Percentiles rank a stretch among this genome's conserved stretches.
phyloP scores from a whole-genome alignment of 2,888 invertebrate species.

The Margaritifera margaritifera region DNA sequence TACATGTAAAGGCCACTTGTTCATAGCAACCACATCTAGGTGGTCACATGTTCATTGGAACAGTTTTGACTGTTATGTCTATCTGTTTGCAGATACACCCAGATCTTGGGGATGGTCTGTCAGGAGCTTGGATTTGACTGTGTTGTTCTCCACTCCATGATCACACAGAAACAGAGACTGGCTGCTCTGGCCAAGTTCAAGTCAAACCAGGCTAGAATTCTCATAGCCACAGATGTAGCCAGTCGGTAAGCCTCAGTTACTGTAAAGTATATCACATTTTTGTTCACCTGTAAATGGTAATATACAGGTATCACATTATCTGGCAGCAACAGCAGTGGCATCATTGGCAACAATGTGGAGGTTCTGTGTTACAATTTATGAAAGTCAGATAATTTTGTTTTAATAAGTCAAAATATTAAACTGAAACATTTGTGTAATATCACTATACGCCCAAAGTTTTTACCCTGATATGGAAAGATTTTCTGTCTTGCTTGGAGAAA shows the following conservation, averaged over 20 bases:
- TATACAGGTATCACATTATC: too few relatives aligned
- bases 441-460: too few relatives aligned
- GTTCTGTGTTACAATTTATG: too few relatives aligned
- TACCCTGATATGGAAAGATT: too few relatives aligned
- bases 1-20: too few relatives aligned
- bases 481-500: too few relatives aligned
- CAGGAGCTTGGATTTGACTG: conserved; percentile 88
- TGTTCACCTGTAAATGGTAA: not conserved
- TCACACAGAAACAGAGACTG: conserved; percentile 89
- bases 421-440: too few relatives aligned
- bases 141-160: conserved; percentile 93
- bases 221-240: conserved; percentile 98
- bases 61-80: not conserved
- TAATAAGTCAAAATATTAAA: too few relatives aligned
- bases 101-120: conserved; percentile 90
- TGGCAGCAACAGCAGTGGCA: too few relatives aligned
- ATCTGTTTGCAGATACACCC: conserved; percentile 83
- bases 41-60: not conserved
- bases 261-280: not conserved
- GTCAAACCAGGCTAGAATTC: conserved; percentile 87
- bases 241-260: conserved; percentile 77
- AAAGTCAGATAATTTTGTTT: too few relatives aligned
- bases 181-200: conserved; percentile 91
- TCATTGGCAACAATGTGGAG: too few relatives aligned
- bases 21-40: too few relatives aligned